Evolutionary conservation across 2,113 vertebrate species (phyloP).

Genomic region (Sinocyclocheilus maitianheensis): DNA sequence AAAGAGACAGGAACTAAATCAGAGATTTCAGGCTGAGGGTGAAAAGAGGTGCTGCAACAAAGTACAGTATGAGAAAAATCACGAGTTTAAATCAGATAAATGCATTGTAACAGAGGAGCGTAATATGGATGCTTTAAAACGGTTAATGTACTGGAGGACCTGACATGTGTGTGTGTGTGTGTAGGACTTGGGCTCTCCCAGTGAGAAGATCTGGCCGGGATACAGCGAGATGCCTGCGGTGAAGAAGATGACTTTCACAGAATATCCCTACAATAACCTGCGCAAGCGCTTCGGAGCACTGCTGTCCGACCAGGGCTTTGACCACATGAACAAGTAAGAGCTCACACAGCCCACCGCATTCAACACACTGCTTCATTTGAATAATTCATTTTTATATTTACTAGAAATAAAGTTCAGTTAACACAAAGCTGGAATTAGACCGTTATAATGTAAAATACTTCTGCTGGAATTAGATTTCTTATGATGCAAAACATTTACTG

Average conservation of each 20-base stretch:
- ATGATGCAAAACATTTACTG: too few relatives aligned
- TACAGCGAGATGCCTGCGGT: conserved; percentile 93
- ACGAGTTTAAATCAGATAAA: too few relatives aligned
- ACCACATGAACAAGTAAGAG: conserved; percentile 97
- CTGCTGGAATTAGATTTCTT: background rate
- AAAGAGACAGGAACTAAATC: too few relatives aligned
- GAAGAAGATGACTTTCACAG: conserved; percentile 98
- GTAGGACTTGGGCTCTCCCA: conserved; percentile 94
- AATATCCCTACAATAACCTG: conserved; percentile 96
- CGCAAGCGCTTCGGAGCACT: conserved; percentile 94
- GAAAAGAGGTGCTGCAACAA: too few relatives aligned
- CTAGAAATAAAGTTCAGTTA: background rate
- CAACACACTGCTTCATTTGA: too few relatives aligned
- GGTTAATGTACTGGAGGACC: too few relatives aligned
- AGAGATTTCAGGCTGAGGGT: too few relatives aligned
- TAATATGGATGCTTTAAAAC: too few relatives aligned
- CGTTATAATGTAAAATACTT: background rate
- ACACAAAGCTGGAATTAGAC: background rate
- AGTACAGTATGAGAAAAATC: too few relatives aligned
- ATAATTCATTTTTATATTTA: background rate
- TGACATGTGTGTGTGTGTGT: too few relatives aligned
- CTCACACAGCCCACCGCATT: background rate
- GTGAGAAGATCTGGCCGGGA: conserved; percentile 97
- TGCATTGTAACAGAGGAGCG: too few relatives aligned
- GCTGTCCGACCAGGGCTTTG: conserved; percentile 95